Percentiles rank a stretch among this genome's conserved stretches.
Conservation (phyloP, 2,797 vertebrate species). For the Galaxias olidus region DNA sequence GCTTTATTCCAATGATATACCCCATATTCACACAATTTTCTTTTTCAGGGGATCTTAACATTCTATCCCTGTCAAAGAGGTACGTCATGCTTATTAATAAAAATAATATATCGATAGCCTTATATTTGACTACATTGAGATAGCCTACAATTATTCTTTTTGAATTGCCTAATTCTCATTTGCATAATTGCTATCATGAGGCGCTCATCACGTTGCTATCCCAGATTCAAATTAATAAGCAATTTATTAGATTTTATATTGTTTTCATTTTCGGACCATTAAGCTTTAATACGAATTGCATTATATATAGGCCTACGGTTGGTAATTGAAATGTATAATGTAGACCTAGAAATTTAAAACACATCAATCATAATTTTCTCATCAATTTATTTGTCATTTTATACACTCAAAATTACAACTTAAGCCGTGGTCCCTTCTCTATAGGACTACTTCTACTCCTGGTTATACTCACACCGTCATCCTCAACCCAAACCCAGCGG, state of each 20-base stretch:
- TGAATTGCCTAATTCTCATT: constrained; percentile 74
- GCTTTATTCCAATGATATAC: constrained; percentile 2
- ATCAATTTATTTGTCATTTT: constrained; percentile 16
- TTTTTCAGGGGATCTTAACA: constrained; percentile 43
- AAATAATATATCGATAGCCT: constrained; percentile 13
- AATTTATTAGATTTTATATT: too few species aligned
- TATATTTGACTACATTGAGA: constrained; percentile 37
- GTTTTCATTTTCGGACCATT: too few species aligned
- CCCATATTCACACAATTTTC: constrained; percentile 29
- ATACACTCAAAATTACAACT: constrained; percentile 31
- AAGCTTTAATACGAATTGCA: too few species aligned
- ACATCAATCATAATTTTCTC: not conserved
- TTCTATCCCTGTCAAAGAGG: constrained; percentile 45
- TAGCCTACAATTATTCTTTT: constrained; percentile 61
- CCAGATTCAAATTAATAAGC: not conserved
- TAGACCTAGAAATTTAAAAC: too few species aligned
- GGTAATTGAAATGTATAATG: too few species aligned
- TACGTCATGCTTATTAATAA: constrained; percentile 17
- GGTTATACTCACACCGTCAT: constrained; percentile 41
- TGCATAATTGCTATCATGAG: constrained; percentile 71
- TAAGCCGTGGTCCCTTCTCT: constrained; percentile 44
- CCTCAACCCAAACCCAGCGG: constrained; percentile 40
- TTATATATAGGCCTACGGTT: too few species aligned
- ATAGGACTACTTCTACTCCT: constrained; percentile 54
- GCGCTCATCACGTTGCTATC: constrained; percentile 62